Conservation (phyloP, 1,140 invertebrate genomes). For the Rhysida immarginata region DNA sequence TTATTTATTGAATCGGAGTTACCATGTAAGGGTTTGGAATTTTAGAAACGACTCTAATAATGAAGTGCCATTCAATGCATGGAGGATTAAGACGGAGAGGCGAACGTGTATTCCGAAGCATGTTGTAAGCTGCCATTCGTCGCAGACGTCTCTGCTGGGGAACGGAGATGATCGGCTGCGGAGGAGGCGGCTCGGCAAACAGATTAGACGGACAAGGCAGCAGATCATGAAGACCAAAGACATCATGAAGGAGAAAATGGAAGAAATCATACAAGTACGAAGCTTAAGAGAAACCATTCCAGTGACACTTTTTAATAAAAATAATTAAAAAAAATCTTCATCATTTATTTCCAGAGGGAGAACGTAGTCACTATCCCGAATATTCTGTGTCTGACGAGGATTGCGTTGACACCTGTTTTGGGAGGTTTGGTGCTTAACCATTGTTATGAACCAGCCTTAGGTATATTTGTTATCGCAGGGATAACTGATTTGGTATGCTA, state of each 20-base stretch:
- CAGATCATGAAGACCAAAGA: conserved; percentile 47
- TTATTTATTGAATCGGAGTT: no score
- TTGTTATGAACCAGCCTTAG: conserved; percentile 53
- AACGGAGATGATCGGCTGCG: no score
- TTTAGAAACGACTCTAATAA: no score
- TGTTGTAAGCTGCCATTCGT: no score
- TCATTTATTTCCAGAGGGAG: conserved; percentile 46
- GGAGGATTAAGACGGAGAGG: no score
- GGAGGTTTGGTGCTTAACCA: conserved; percentile 66
- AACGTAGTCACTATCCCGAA: conserved; percentile 90
- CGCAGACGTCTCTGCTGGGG: no score
- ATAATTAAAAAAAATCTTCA: not conserved
- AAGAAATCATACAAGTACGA: conserved; percentile 45
- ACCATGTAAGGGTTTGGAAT: no score
- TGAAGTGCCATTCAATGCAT: no score
- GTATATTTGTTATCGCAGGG: conserved; percentile 56
- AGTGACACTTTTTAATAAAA: not conserved
- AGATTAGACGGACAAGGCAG: conserved; percentile 38
- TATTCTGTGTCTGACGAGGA: conserved; percentile 64
- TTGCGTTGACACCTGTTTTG: conserved; percentile 66
- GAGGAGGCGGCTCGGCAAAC: no score
- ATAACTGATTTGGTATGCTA: conserved; percentile 62
- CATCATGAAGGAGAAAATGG: conserved; percentile 41
- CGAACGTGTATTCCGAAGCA: no score
- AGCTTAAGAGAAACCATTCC: not conserved